These are phyloP conservation scores for Apamea crenata DNA, from an alignment of 2,888 invertebrate genomes.

Conservation along the genomic window DNA sequence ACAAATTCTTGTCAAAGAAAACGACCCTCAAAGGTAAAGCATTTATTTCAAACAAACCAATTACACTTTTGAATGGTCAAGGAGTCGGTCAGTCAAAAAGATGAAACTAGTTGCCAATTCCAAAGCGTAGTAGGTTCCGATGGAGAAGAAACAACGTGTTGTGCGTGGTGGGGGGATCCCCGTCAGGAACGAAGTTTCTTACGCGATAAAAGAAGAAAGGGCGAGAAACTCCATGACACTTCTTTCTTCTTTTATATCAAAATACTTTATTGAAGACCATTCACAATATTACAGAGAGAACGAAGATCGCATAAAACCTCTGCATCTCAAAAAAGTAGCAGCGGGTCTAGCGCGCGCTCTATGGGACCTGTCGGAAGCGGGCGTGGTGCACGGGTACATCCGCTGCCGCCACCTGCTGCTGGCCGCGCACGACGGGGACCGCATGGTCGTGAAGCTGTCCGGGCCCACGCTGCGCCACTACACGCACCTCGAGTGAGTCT, in stretches of 20 bases:
- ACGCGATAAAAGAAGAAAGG: background rate
- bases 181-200: too few species aligned
- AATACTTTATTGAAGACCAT: background rate
- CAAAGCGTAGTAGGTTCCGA: too few species aligned
- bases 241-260: background rate
- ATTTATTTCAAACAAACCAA: background rate
- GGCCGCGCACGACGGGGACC: slow-evolving; percentile 92
- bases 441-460: slow-evolving; percentile 94
- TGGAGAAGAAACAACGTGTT: background rate
- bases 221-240: background rate
- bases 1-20: background rate
- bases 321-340: slow-evolving; percentile 95
- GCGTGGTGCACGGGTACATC: slow-evolving; percentile 95
- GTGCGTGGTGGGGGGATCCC: too few species aligned
- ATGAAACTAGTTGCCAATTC: background rate
- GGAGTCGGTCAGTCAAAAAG: background rate
- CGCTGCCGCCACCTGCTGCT: slow-evolving; percentile 95
- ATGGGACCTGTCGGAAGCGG: slow-evolving; percentile 96
- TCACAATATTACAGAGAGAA: slow-evolving; percentile 67
- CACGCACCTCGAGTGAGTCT: slow-evolving; percentile 92
- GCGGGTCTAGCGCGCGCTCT: slow-evolving; percentile 95
- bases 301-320: slow-evolving; percentile 89
- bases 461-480: slow-evolving; percentile 94
- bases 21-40: background rate
- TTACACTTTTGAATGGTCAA: background rate